phyloP scores from a whole-genome alignment of 2,113 vertebrate species.

The Natator depressus region DNA sequence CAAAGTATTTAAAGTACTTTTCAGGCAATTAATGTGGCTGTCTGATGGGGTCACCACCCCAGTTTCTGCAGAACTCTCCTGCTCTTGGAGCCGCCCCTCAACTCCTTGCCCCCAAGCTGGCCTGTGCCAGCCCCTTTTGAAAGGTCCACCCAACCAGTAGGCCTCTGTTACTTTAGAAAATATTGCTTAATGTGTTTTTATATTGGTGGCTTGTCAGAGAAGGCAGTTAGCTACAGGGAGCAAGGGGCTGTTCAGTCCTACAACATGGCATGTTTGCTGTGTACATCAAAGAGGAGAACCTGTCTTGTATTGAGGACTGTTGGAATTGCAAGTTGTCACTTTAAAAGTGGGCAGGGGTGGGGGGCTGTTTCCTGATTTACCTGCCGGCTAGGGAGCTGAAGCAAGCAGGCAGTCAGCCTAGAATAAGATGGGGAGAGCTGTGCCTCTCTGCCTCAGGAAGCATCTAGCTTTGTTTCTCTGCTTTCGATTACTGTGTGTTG shows the following conservation, averaged over 20 bases:
- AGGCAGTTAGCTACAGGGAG: not conserved
- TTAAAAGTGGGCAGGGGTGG: not conserved
- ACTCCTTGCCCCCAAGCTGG: not conserved
- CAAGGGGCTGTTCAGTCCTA: not conserved
- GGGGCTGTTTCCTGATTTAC: not conserved
- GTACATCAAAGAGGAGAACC: not conserved
- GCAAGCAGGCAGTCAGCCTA: not conserved
- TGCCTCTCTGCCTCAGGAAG: too few species aligned
- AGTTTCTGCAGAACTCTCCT: not conserved
- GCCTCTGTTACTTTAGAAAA: not conserved
- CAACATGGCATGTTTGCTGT: not conserved
- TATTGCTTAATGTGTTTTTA: not conserved
- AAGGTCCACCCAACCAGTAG: not conserved
- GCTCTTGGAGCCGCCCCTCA: not conserved
- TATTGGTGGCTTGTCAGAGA: not conserved
- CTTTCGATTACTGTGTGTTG: not conserved
- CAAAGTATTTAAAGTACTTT: constrained; percentile 46
- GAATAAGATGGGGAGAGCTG: not conserved
- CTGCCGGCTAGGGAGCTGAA: not conserved
- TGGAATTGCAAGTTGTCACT: not conserved
- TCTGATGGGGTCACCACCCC: constrained; percentile 2
- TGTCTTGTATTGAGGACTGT: not conserved
- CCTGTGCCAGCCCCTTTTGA: not conserved
- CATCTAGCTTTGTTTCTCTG: not conserved
- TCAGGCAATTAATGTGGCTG: not conserved